These are phyloP conservation scores for Aporophyla nigra DNA, from an alignment of 2,888 invertebrate species.

Conservation along the genomic window DNA sequence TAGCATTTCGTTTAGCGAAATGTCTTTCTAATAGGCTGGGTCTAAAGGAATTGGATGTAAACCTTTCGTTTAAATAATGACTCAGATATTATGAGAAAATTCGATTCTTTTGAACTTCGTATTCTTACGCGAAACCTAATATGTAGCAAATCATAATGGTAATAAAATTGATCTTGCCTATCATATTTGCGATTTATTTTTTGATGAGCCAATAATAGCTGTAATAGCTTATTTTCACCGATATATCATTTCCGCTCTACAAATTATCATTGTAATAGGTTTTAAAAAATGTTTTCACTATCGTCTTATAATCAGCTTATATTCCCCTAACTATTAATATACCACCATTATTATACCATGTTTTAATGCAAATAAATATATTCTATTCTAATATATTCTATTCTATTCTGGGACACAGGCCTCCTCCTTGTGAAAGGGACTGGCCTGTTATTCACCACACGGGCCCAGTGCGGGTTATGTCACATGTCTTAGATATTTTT, in stretches of 20 bases:
- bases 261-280: not conserved
- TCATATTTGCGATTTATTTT: not conserved
- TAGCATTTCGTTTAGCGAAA: slow-evolving; percentile 33
- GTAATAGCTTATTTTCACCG: not conserved
- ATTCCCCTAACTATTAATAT: too few species aligned
- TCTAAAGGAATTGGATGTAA: slow-evolving; percentile 18
- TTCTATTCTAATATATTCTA: too few species aligned
- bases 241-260: not conserved
- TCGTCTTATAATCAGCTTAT: too few species aligned
- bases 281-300: too few species aligned
- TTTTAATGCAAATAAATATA: too few species aligned
- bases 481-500: too few species aligned
- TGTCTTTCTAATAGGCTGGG: slow-evolving; percentile 32
- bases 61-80: not conserved
- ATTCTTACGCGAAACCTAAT: not conserved
- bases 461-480: too few species aligned
- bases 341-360: too few species aligned
- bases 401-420: too few species aligned
- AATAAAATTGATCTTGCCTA: not conserved
- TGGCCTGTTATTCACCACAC: too few species aligned
- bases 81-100: not conserved
- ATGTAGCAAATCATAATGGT: slow-evolving; percentile 6
- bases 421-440: too few species aligned
- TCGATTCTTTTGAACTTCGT: slow-evolving; percentile 11
- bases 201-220: too few species aligned